phyloP scores from a whole-genome alignment of 1,140 invertebrate genomes.

The Euura lappo region DNA sequence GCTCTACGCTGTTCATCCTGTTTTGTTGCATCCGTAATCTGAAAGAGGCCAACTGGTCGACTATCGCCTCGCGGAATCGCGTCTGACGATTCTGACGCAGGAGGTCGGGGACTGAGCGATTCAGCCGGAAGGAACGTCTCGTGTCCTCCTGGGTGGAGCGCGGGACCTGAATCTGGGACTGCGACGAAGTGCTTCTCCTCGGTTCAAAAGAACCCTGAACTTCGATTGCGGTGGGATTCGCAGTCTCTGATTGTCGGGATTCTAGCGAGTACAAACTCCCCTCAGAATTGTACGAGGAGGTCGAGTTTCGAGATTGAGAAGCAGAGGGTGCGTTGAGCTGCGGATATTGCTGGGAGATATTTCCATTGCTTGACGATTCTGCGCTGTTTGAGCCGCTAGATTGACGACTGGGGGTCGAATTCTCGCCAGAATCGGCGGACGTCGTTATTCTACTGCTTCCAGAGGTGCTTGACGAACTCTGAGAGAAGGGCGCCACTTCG shows the following conservation, averaged over 20 bases:
- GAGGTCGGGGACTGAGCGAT: slow-evolving; percentile 29
- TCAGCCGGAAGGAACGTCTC: slow-evolving; percentile 26
- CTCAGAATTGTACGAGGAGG: not conserved
- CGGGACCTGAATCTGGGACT: not conserved
- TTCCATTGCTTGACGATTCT: no score
- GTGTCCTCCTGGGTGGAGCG: slow-evolving; percentile 11
- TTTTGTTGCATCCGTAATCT: slow-evolving; percentile 35
- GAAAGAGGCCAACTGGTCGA: slow-evolving; percentile 37
- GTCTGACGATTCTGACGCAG: slow-evolving; percentile 31
- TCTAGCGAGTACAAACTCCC: slow-evolving; percentile 14
- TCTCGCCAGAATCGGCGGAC: no score
- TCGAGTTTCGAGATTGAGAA: no score
- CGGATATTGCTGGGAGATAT: no score
- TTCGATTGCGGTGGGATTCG: not conserved
- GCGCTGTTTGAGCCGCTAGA: no score
- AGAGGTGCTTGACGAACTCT: no score
- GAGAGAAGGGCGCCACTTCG: no score
- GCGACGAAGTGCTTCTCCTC: not conserved
- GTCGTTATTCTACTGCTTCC: no score
- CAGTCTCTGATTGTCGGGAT: not conserved
- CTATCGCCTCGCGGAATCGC: slow-evolving; percentile 34
- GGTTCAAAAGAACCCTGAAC: not conserved
- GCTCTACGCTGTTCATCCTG: slow-evolving; percentile 35
- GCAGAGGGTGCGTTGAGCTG: no score
- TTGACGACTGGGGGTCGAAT: no score